Evolutionary conservation across 2,888 invertebrate species (phyloP).

Genomic region (Leucozona laternaria): DNA sequence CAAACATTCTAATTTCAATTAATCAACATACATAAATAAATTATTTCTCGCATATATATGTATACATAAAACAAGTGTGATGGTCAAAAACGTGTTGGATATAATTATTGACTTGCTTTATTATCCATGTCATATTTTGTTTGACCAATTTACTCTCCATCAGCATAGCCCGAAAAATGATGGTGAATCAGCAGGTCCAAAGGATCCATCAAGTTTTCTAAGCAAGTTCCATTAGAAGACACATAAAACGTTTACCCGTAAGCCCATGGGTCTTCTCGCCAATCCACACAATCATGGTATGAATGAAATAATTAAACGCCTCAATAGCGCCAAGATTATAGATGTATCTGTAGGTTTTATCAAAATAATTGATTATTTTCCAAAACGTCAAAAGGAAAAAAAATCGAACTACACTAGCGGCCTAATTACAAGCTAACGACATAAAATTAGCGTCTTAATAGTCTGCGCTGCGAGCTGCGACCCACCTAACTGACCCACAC

Average conservation of each 20-base stretch:
- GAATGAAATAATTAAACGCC: conserved; percentile 32
- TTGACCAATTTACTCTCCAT: not conserved
- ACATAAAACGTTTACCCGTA: not conserved
- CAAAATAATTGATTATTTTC: not conserved
- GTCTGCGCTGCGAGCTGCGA: not conserved
- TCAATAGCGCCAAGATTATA: not conserved
- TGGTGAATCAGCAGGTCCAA: not conserved
- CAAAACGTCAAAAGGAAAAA: not conserved
- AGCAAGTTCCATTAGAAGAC: conserved; percentile 9
- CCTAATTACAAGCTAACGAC: conserved; percentile 7
- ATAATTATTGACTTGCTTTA: conserved; percentile 8
- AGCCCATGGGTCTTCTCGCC: not conserved
- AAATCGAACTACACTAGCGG: not conserved
- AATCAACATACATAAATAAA: conserved; percentile 30
- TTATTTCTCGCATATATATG: too few species aligned
- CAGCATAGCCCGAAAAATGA: not conserved
- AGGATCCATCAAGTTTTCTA: not conserved
- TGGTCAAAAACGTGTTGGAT: not conserved
- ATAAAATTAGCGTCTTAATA: conserved; percentile 35
- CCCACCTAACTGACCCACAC: conserved; percentile 25
- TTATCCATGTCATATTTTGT: conserved; percentile 24
- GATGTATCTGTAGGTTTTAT: not conserved
- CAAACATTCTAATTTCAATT: conserved; percentile 23
- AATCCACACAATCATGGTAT: not conserved
- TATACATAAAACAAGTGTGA: not conserved